Evolutionary conservation across 2,888 invertebrate species (phyloP), one percentile per base, ranked within the genome.

Genomic region (Mimumesa dahlbomi): DNA sequence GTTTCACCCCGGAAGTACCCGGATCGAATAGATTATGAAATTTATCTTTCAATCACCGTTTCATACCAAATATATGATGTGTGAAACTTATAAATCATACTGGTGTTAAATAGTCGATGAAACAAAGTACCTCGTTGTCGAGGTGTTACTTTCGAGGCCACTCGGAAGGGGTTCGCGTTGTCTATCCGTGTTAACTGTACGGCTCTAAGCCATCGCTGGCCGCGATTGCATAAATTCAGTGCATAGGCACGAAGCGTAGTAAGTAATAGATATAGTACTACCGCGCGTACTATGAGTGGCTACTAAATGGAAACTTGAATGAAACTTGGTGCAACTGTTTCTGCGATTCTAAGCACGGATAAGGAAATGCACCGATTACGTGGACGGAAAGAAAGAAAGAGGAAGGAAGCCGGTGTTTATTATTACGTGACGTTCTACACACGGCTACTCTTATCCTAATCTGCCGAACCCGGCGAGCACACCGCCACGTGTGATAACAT

Each of bases 241-340:
- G 71, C 80, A 61, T 43, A 63, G 63, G 66, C 79, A 69, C 69
- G 70, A 56, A 70, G 77, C 71, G 82, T 79, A 75, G 82, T 75
- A 71, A 81, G 76, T 74, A 77, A 81, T 77, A 73, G 64, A 76
- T 74, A 75, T 72, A 75, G 78, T 73, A 68, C 56, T 69, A 54
- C 53, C 45, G 29, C 42, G 73, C 73, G 75, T 79, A 79, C 79
- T 82, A 82, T 67, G 81, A 72, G 73, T 46, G 77, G 70, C 73
- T 54, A 65, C 73, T 77, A 83, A 83, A 81, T 79, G 83, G 69
- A 83, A 79, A 75, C 83, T 69, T 83, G 83, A 83, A 83, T 83
- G 83, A 82, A 82, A 78, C 76, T 64, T 56, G 67, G 52, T 49
- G 71, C 75, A 79, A 76, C 71, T 64, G 75, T 73, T 82, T 73